These are phyloP conservation scores for Palaemon carinicauda DNA, from an alignment of 1,140 invertebrate species.

Conservation along the genomic window DNA sequence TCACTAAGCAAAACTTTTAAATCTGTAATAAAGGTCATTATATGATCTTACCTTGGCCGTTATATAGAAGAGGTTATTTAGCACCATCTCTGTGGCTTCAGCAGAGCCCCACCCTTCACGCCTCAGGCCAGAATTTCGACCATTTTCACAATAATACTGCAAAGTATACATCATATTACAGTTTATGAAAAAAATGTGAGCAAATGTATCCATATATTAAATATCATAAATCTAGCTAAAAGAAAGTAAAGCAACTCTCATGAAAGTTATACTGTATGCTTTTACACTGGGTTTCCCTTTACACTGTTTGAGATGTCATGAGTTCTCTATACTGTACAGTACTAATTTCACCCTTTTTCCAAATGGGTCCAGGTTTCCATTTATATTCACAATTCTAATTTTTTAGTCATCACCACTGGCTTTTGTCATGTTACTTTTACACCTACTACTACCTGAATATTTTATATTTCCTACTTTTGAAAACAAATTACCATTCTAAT, in stretches of 20 bases:
- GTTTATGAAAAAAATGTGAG: conserved; percentile 36
- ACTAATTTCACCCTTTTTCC: too few species aligned
- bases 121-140: conserved; percentile 69
- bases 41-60: conserved; percentile 88
- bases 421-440: too few species aligned
- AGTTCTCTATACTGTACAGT: too few species aligned
- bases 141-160: conserved; percentile 73
- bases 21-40: neutral
- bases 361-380: too few species aligned
- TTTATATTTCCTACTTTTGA: too few species aligned
- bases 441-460: too few species aligned
- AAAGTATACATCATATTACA: conserved; percentile 51
- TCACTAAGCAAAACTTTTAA: neutral
- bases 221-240: neutral
- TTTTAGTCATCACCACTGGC: too few species aligned
- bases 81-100: conserved; percentile 99
- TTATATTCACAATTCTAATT: too few species aligned
- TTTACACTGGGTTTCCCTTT: too few species aligned
- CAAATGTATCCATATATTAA: neutral
- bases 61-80: conserved; percentile 98
- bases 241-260: neutral
- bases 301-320: too few species aligned
- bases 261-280: too few species aligned
- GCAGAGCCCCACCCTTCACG: conserved; percentile 96
- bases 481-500: too few species aligned